A percentile compares a stretch with the other conserved stretches of the same genome.
phyloP scores from a whole-genome alignment of 1,140 invertebrate genomes.

The Oedothorax gibbosus region DNA sequence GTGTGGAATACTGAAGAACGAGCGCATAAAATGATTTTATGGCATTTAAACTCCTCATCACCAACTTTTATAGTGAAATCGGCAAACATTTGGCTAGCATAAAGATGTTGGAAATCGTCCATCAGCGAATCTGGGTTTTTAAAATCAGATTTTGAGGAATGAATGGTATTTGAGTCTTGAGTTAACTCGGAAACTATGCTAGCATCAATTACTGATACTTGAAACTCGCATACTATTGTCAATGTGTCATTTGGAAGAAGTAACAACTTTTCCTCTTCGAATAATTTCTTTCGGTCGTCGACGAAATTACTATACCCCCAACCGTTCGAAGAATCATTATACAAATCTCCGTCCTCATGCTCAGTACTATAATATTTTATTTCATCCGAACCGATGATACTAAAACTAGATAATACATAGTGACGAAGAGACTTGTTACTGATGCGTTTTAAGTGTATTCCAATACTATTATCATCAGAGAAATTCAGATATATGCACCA shows the following conservation, averaged over 20 bases:
- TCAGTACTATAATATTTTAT: not conserved
- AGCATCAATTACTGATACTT: not conserved
- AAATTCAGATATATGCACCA: not conserved
- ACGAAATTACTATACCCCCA: conserved; percentile 3
- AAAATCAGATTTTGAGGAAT: no score
- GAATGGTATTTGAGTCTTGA: no score
- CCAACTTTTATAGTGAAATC: conserved; percentile 48
- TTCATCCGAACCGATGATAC: not conserved
- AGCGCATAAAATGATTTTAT: conserved; percentile 66
- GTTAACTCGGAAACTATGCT: not conserved
- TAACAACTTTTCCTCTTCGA: no score
- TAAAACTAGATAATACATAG: not conserved
- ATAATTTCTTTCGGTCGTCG: not conserved
- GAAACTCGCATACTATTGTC: not conserved
- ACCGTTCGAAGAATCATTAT: not conserved
- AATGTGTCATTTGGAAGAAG: not conserved
- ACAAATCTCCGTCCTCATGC: not conserved
- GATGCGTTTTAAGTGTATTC: not conserved
- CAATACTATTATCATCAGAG: not conserved
- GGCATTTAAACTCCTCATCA: conserved; percentile 64
- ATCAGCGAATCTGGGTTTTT: not conserved
- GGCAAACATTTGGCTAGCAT: not conserved
- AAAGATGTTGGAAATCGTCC: not conserved
- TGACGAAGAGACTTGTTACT: not conserved
- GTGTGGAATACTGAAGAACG: conserved; percentile 67